These are phyloP conservation scores for Aurelia sp. DNA, from an alignment of 30 jellyfish, hydroid and myxozoan genomes.

Conservation along the genomic window DNA sequence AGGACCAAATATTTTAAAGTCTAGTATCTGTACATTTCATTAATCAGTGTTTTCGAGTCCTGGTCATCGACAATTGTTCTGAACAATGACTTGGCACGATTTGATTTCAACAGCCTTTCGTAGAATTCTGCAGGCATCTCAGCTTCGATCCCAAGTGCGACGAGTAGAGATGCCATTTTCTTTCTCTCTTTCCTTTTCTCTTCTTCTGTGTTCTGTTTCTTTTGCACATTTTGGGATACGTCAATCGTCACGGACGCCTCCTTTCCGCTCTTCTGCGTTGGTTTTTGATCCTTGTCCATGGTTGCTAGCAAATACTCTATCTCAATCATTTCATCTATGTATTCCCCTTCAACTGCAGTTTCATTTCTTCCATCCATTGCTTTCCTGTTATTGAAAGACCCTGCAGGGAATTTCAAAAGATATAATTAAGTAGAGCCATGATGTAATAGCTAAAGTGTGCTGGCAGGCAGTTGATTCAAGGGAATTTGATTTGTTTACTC, in stretches of 20 bases:
- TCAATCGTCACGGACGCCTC: background rate
- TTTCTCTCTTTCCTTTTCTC: constrained; percentile 10
- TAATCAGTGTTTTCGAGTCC: constrained; percentile 16
- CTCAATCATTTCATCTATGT: constrained; percentile 62
- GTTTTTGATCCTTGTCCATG: constrained; percentile 5
- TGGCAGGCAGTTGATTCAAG: too few species aligned
- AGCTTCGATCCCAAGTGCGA: constrained; percentile 70
- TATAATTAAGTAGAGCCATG: too few species aligned
- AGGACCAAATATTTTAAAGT: too few species aligned
- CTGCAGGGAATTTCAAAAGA: background rate
- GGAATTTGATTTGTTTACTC: too few species aligned
- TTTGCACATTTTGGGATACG: background rate
- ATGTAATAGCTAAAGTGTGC: too few species aligned
- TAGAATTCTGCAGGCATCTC: constrained; percentile 67
- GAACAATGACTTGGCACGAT: constrained; percentile 38
- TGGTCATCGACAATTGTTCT: constrained; percentile 44
- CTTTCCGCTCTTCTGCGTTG: constrained; percentile 1
- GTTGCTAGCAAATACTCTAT: constrained; percentile 54
- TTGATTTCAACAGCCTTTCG: constrained; percentile 52
- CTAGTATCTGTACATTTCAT: constrained; percentile 2
- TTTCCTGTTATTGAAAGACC: too few species aligned
- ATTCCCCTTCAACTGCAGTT: constrained; percentile 11
- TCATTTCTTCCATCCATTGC: background rate
- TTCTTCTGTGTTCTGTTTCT: background rate
- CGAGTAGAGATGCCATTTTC: constrained; percentile 35